phyloP scores from a whole-genome alignment of 2,113 vertebrate genomes.

The Ictalurus punctatus region DNA sequence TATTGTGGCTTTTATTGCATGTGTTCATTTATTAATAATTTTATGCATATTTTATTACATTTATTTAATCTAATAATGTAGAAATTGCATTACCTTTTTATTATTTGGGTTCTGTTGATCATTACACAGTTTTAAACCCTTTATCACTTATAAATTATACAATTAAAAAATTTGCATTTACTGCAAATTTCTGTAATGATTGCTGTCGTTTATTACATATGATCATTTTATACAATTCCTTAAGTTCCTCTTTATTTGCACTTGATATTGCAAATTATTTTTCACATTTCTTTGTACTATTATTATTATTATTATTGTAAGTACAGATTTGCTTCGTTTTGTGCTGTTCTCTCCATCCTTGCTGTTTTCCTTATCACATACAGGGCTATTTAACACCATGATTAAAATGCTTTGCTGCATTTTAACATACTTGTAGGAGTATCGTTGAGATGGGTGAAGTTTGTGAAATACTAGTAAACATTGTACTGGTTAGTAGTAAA shows the following conservation, averaged over 20 bases:
- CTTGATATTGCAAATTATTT: neutral
- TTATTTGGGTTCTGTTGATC: neutral
- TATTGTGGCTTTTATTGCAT: neutral
- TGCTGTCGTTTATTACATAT: neutral
- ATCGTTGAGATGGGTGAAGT: neutral
- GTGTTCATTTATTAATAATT: neutral
- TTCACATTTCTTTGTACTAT: neutral
- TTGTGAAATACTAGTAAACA: slow-evolving; percentile 10
- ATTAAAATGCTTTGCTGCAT: slow-evolving; percentile 17
- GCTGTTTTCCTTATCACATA: slow-evolving; percentile 16
- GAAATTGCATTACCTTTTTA: neutral
- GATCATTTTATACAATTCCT: neutral
- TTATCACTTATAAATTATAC: neutral
- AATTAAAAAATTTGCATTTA: neutral
- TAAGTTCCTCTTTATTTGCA: neutral
- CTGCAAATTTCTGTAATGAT: neutral
- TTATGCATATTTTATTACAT: too few species aligned
- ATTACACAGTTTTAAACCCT: neutral
- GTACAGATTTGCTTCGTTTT: neutral
- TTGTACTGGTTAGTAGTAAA: neutral
- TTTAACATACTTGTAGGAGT: neutral
- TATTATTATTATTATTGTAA: neutral
- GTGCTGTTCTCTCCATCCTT: slow-evolving; percentile 26
- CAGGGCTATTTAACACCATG: neutral
- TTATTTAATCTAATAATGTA: neutral